Conservation (phyloP, 2,113 vertebrate genomes). For the Melozone crissalis region DNA sequence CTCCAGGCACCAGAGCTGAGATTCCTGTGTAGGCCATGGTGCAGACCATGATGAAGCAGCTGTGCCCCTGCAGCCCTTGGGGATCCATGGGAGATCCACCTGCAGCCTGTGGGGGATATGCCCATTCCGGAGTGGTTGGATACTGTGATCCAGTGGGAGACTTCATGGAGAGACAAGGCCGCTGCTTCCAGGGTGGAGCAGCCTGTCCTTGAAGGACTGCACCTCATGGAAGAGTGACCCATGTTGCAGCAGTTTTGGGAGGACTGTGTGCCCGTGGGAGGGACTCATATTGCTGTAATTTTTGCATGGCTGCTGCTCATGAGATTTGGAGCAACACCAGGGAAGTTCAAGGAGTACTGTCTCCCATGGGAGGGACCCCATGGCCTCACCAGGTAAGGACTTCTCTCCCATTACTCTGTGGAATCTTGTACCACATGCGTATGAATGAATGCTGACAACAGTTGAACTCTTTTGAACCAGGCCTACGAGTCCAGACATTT, state of each 20-base stretch:
- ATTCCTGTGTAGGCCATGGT: not conserved
- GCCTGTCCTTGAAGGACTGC: not conserved
- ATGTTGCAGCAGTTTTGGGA: not conserved
- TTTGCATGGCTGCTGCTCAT: not conserved
- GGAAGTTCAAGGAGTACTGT: not conserved
- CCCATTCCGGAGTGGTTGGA: too few relatives aligned
- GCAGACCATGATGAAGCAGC: not conserved
- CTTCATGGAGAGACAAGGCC: too few relatives aligned
- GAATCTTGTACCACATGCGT: not conserved
- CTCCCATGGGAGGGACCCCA: not conserved
- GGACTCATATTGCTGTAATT: not conserved
- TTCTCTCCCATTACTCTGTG: not conserved
- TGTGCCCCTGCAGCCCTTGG: not conserved
- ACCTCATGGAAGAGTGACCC: not conserved
- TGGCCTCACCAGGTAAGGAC: not conserved
- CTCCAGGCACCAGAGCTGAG: accelerated
- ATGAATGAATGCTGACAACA: not conserved
- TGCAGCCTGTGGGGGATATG: not conserved
- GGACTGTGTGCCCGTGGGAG: too few relatives aligned
- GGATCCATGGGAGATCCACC: not conserved
- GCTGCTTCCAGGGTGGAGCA: not conserved
- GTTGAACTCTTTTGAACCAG: not conserved
- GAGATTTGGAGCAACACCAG: not conserved
- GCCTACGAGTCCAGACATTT: not conserved
- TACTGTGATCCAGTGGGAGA: not conserved